Conservation (phyloP, 2,797 vertebrate species). For the Muscicapa comitata region DNA sequence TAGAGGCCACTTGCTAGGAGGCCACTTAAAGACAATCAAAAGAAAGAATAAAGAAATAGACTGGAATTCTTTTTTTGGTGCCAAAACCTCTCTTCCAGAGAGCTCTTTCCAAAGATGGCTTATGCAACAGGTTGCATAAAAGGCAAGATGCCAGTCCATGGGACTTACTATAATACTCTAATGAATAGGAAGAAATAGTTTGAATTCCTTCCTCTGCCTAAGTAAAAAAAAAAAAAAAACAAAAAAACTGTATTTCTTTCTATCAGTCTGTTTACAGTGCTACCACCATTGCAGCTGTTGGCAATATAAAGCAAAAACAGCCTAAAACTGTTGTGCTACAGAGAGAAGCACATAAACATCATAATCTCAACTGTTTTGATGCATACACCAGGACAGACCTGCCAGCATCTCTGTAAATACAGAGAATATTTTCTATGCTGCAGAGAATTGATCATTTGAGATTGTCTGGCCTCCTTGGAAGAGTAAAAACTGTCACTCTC, state of each 20-base stretch:
- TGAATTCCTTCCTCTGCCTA: background rate
- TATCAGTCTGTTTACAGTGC: background rate
- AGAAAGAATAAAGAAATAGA: background rate
- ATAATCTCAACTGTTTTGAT: background rate
- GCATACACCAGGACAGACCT: background rate
- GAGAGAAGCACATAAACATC: background rate
- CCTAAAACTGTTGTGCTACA: background rate
- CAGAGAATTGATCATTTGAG: background rate
- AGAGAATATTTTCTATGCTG: background rate
- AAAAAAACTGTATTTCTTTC: background rate
- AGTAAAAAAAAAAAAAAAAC: background rate
- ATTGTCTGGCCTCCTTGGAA: background rate
- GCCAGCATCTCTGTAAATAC: background rate
- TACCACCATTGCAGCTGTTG: background rate
- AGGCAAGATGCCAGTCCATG: background rate
- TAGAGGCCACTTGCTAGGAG: background rate
- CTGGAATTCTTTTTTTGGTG: background rate
- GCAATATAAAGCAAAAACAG: background rate
- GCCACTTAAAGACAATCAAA: background rate
- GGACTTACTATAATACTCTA: background rate
- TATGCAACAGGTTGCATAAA: background rate
- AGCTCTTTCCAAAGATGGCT: background rate
- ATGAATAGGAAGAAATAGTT: background rate
- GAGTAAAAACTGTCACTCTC: background rate
- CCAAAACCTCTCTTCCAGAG: background rate